phyloP scores from a whole-genome alignment of 1,140 invertebrate species.

The Drosophila simulans region DNA sequence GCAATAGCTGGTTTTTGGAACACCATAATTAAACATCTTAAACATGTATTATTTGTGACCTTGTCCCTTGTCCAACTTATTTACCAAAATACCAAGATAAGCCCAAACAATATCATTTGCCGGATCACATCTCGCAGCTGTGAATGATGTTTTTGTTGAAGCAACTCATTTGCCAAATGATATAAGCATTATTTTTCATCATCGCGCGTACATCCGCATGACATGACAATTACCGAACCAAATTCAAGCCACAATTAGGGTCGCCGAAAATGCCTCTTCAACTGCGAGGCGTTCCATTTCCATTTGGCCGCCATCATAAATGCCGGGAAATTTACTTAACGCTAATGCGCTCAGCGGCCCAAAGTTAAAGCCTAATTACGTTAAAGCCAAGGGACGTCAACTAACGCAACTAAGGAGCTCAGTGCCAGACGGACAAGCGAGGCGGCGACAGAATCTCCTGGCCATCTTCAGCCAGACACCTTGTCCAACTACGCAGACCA shows the following conservation, averaged over 20 bases:
- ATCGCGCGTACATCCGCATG: constrained; percentile 32
- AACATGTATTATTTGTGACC: too few relatives aligned
- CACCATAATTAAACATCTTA: too few relatives aligned
- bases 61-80: neutral
- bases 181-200: constrained; percentile 28
- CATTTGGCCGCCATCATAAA: constrained; percentile 27
- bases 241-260: constrained; percentile 23
- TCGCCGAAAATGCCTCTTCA: neutral
- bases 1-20: too few relatives aligned
- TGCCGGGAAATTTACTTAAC: constrained; percentile 41
- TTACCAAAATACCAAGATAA: neutral
- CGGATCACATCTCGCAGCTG: neutral
- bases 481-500: constrained; percentile 39
- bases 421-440: neutral
- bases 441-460: constrained; percentile 6
- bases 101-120: too few relatives aligned
- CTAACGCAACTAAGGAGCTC: constrained; percentile 37
- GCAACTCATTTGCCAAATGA: neutral
- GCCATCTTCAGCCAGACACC: constrained; percentile 40
- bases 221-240: constrained; percentile 39
- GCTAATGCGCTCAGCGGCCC: constrained; percentile 43
- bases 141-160: too few relatives aligned
- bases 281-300: neutral
- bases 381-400: constrained; percentile 45
- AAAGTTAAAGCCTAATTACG: constrained; percentile 61